Percentiles rank a stretch among this genome's conserved stretches.
phyloP scores from a whole-genome alignment of 2,888 invertebrate genomes.

The Apomyelois bistriatella region DNA sequence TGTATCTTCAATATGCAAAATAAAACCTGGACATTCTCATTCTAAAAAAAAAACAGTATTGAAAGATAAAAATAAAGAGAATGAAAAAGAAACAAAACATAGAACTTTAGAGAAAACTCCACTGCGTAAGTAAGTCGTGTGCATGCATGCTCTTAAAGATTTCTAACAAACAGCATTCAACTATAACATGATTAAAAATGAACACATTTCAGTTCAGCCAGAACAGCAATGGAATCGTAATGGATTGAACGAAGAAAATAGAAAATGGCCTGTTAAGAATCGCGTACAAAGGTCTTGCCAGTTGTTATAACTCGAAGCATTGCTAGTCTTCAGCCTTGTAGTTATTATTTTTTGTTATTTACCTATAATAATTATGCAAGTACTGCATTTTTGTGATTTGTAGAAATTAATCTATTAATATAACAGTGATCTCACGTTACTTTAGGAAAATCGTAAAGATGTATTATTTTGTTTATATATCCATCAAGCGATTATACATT shows the following conservation, averaged over 20 bases:
- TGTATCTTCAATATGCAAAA: constrained; percentile 66
- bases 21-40: constrained; percentile 44
- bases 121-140: constrained; percentile 72
- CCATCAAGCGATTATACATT: background rate
- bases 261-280: constrained; percentile 54
- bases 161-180: constrained; percentile 47
- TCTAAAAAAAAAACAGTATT: constrained; percentile 48
- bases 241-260: constrained; percentile 46
- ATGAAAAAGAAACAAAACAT: constrained; percentile 44
- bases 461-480: background rate
- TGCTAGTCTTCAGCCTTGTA: constrained; percentile 36
- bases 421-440: constrained; percentile 68
- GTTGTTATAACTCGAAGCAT: constrained; percentile 47
- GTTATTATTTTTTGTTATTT: constrained; percentile 24
- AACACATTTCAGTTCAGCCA: constrained; percentile 73
- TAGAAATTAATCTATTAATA: constrained; percentile 26
- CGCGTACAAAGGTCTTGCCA: constrained; percentile 65
- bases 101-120: constrained; percentile 55
- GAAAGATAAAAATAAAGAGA: constrained; percentile 45
- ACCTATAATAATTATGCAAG: no score
- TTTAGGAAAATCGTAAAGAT: no score
- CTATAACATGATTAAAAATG: constrained; percentile 52
- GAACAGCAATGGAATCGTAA: constrained; percentile 53
- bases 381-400: constrained; percentile 15
- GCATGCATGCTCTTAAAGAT: constrained; percentile 55